A percentile compares a stretch with the other conserved stretches of the same genome.
Evolutionary conservation across 2,113 vertebrate species (phyloP).

Genomic region (Eulemur rufifrons): DNA sequence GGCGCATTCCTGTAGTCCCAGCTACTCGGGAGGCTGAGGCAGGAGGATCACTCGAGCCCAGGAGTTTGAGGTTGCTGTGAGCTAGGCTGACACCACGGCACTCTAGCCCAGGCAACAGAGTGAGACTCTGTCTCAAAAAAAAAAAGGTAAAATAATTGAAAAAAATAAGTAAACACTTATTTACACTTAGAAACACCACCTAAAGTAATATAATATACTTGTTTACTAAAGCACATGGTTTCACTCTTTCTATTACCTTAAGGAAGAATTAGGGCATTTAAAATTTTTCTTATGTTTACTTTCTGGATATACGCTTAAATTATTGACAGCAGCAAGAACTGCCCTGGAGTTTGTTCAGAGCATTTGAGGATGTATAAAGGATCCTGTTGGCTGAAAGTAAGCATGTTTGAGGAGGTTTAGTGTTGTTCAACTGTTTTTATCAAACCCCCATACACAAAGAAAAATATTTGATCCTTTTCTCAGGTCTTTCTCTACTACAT

Average conservation of each 20-base stretch:
- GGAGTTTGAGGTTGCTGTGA: too few relatives aligned
- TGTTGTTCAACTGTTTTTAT: not conserved
- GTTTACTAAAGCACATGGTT: not conserved
- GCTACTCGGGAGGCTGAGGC: too few relatives aligned
- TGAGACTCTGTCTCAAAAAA: too few relatives aligned
- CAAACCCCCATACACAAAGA: not conserved
- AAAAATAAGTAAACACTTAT: not conserved
- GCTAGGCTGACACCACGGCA: too few relatives aligned
- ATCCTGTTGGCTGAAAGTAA: not conserved
- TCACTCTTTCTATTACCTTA: not conserved
- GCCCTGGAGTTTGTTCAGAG: not conserved
- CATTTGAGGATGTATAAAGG: not conserved
- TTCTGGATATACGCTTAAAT: not conserved
- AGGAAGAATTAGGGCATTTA: not conserved
- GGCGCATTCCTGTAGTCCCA: too few relatives aligned
- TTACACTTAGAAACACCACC: not conserved
- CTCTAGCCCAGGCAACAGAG: too few relatives aligned
- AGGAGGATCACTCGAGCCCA: too few relatives aligned
- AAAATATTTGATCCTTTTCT: not conserved
- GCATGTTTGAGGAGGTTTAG: not conserved
- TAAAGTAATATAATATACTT: not conserved
- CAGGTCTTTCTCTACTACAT: not conserved
- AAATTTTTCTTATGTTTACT: not conserved
- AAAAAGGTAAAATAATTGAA: too few relatives aligned
- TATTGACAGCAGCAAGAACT: not conserved